Conservation (phyloP, 1,140 invertebrate species). For the Temnothorax nylanderi region DNA sequence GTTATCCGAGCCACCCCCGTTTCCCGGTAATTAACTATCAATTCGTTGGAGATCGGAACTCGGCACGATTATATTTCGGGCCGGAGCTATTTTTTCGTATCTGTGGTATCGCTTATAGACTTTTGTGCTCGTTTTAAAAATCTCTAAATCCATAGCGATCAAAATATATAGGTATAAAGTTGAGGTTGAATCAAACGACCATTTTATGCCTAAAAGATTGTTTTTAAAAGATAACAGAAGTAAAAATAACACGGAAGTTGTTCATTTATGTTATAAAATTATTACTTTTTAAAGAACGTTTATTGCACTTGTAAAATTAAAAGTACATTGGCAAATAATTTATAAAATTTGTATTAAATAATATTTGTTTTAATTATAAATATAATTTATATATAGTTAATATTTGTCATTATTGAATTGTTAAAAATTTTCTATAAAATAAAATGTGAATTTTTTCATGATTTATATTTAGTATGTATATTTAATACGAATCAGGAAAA, state of each 20-base stretch:
- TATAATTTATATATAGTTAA: conserved; percentile 15
- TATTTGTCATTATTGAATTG: conserved; percentile 8
- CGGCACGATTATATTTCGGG: conserved; percentile 72
- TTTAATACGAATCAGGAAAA: conserved; percentile 57
- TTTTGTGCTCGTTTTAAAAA: conserved; percentile 4
- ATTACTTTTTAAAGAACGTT: background rate
- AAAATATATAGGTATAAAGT: background rate
- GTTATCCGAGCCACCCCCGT: conserved; percentile 75
- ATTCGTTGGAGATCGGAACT: conserved; percentile 75
- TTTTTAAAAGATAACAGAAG: background rate
- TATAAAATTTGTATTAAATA: background rate
- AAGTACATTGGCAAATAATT: background rate
- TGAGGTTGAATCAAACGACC: background rate
- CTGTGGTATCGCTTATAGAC: background rate
- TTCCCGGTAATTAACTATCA: conserved; percentile 81
- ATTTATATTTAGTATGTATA: conserved; percentile 42
- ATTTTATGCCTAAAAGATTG: background rate
- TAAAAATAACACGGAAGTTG: background rate
- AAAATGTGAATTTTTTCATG: background rate
- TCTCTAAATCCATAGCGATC: background rate
- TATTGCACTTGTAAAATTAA: background rate
- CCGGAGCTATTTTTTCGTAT: background rate
- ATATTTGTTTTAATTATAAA: conserved; percentile 4
- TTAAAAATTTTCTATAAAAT: background rate
- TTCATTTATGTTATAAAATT: background rate